Evolutionary conservation across 2,797 vertebrate genomes (phyloP).

Genomic region (Staurois parvus): DNA sequence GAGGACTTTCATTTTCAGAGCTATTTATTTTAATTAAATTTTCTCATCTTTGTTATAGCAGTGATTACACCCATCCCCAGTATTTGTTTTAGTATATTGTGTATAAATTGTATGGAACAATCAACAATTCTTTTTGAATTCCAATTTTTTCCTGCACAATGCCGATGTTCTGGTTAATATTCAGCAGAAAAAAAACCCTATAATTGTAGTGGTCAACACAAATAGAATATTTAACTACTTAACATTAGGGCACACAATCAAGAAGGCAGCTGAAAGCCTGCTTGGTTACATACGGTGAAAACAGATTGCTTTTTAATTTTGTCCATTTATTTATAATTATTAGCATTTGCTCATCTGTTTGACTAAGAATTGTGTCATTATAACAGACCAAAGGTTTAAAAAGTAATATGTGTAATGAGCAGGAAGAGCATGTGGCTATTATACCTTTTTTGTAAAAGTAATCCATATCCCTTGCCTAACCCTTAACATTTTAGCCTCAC

Average conservation of each 20-base stretch:
- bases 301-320: constrained; percentile 24
- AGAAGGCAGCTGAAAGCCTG: not conserved
- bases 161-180: not conserved
- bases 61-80: not conserved
- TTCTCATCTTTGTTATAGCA: constrained; percentile 18
- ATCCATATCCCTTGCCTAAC: no score
- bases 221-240: not conserved
- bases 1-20: constrained; percentile 26
- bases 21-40: constrained; percentile 40
- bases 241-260: not conserved
- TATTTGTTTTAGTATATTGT: constrained; percentile 21
- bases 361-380: constrained; percentile 1
- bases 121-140: not conserved
- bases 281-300: constrained; percentile 1
- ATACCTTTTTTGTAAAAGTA: no score
- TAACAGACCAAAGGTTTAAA: not conserved
- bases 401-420: not conserved
- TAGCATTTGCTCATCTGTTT: constrained; percentile 5
- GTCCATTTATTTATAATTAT: constrained; percentile 11
- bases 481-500: no score
- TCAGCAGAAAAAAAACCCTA: not conserved
- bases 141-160: not conserved
- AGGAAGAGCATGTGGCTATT: not conserved
- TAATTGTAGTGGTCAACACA: not conserved
- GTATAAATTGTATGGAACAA: not conserved